Conservation (phyloP, 2,797 vertebrate species). For the Tragelaphus oryx region DNA sequence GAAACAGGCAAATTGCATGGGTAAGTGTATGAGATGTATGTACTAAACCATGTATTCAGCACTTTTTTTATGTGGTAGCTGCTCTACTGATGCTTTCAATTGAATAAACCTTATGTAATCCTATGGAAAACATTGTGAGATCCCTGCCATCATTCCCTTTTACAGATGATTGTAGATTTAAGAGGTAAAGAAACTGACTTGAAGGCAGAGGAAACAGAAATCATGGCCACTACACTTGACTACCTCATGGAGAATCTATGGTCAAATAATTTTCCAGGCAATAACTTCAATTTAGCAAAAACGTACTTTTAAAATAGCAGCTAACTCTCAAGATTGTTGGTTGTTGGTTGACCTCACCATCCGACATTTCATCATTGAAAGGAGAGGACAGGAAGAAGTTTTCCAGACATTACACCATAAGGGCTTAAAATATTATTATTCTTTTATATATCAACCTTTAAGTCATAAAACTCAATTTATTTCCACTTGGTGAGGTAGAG, state of each 20-base stretch:
- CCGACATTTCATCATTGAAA: background rate
- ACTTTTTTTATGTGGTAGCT: background rate
- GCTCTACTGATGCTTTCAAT: background rate
- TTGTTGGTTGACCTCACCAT: background rate
- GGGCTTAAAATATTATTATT: background rate
- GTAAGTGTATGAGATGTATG: background rate
- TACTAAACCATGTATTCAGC: background rate
- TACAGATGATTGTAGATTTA: background rate
- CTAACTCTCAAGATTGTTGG: background rate
- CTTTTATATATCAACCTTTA: slow-evolving; percentile 3
- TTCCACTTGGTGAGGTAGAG: background rate
- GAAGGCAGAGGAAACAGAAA: background rate
- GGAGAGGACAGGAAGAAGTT: background rate
- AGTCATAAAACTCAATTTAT: background rate
- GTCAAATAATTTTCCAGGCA: background rate
- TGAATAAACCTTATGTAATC: background rate
- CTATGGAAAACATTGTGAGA: background rate
- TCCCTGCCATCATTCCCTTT: background rate
- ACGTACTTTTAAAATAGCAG: background rate
- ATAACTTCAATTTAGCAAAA: slow-evolving; percentile 26
- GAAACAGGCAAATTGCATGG: background rate
- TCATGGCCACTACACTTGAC: background rate
- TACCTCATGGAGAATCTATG: background rate
- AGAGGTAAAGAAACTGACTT: background rate
- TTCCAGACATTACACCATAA: background rate